Percentiles rank a stretch among this genome's conserved stretches.
phyloP scores from a whole-genome alignment of 2,888 invertebrate species.

The Penaeus monodon region DNA sequence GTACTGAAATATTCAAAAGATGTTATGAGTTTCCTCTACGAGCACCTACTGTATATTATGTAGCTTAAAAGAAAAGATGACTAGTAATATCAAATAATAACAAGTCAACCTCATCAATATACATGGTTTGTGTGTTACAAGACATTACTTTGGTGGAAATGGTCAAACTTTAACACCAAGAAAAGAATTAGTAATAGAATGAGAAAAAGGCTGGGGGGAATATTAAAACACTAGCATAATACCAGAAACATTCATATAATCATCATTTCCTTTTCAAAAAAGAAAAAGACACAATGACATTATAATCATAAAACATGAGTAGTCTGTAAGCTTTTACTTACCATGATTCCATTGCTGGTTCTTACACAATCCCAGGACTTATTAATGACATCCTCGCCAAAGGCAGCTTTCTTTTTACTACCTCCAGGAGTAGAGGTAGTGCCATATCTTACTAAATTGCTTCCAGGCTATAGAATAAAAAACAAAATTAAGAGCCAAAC shows the following conservation, averaged over 20 bases:
- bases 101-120: no score
- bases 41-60: no score
- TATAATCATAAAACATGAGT: constrained; percentile 64
- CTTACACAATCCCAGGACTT: constrained; percentile 95
- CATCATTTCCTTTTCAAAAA: neutral
- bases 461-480: neutral
- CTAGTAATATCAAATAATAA: no score
- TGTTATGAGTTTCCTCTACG: neutral
- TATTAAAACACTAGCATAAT: no score
- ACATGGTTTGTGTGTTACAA: no score
- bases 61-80: no score
- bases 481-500: neutral
- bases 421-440: neutral
- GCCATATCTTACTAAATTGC: neutral
- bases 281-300: constrained; percentile 1
- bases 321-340: constrained; percentile 68
- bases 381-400: constrained; percentile 84
- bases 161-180: no score
- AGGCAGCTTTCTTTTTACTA: constrained; percentile 12
- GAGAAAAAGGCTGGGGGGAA: no score
- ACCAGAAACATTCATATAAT: no score
- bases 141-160: no score
- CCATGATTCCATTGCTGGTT: constrained; percentile 96
- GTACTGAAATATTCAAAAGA: constrained; percentile 73
- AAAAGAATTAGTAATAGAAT: no score